A percentile compares a stretch with the other conserved stretches of the same genome.
phyloP scores from a whole-genome alignment of 2,888 invertebrate genomes.

The Syrphus vitripennis region DNA sequence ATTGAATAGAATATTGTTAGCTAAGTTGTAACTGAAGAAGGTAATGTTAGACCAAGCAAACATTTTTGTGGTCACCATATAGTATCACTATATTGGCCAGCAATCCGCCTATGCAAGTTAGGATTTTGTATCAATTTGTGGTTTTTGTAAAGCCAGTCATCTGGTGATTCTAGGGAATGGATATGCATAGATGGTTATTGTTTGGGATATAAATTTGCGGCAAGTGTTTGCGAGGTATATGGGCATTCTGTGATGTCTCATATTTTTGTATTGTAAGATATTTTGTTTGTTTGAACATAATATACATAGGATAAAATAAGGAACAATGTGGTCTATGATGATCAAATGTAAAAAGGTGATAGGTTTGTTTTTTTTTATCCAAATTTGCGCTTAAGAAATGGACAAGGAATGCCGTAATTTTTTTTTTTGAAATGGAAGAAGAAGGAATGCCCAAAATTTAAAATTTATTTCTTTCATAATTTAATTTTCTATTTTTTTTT shows the following conservation, averaged over 20 bases:
- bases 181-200: conserved; percentile 18
- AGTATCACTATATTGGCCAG: no score
- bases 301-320: conserved; percentile 23
- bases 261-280: neutral
- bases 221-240: conserved; percentile 61
- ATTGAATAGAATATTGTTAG: conserved; percentile 1
- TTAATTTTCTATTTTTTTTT: no score
- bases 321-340: conserved; percentile 21
- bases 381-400: no score
- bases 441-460: no score
- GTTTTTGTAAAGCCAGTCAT: conserved; percentile 51
- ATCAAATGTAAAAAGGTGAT: neutral
- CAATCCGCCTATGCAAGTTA: conserved; percentile 32
- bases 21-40: conserved; percentile 36
- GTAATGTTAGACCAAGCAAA: conserved; percentile 31
- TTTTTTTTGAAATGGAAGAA: no score
- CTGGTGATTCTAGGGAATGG: conserved; percentile 23
- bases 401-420: no score
- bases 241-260: conserved; percentile 20
- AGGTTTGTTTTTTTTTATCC: neutral
- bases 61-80: conserved; percentile 53
- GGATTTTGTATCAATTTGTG: conserved; percentile 63
- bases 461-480: no score
- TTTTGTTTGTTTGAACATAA: neutral
- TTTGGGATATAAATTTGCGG: conserved; percentile 36